Evolutionary conservation across 2,888 invertebrate genomes (phyloP), one percentile per base, ranked within the genome.

Genomic region (Piscicola geometra): DNA sequence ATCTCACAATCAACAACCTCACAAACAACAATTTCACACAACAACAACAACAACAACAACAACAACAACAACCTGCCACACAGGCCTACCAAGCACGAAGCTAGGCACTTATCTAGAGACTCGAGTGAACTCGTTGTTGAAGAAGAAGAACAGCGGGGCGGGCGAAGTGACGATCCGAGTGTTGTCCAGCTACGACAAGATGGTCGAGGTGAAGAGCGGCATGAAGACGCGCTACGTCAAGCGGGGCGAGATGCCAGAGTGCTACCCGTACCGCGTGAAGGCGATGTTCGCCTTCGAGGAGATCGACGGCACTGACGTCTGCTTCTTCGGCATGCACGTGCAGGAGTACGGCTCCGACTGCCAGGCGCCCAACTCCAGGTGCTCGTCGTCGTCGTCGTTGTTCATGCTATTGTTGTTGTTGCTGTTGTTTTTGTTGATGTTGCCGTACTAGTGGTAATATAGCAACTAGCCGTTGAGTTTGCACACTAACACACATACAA

Each of bases 261-360:
- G 93, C 84, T 99, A 98, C 87, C 97, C 98, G 5, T 99, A 97
- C 87, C 89, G 95, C 81, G 95, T 99, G 79, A 99, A 99, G 88
- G 98, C 99, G 21, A 88, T 99, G 81, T 99, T 99, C 88, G 99
- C 99, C 76, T 99, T 99, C 87, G 98, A 99, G 87, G 97, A 99
- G 84, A 93, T 99, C 75, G 97, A 99, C 85, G 98, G 98, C 68
- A 91, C 92, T 68, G 99, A 99, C 87, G 95, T 99, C 18, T 99
- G 98, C 87, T 98, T 99, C 89, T 99, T 99, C 87, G 99, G 99
- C 80, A 97, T 99, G 94, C 99, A 99, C 86, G 99, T 99, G 32
- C 99, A 99, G 88, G 99, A 99, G 86, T 99, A 99, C 86, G 98
- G 98, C 36, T 97, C 97, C 71, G 95, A 97, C 84, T 93, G 94